A percentile compares a stretch with the other conserved stretches of the same genome.
Evolutionary conservation across 2,113 vertebrate species (phyloP).

Genomic region (Amphilophus citrinellus): DNA sequence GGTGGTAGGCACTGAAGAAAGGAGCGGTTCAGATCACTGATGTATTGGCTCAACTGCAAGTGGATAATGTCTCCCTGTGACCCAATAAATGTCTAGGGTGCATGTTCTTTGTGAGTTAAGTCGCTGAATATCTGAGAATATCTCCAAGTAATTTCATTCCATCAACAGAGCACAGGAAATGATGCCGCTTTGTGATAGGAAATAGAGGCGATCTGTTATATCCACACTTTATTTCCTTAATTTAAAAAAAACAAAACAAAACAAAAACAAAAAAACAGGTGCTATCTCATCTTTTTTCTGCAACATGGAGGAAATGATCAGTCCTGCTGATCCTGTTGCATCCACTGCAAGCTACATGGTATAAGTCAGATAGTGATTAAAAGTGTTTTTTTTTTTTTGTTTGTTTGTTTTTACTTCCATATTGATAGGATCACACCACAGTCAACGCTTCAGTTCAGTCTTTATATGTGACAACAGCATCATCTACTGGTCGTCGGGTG

Average conservation of each 20-base stretch:
- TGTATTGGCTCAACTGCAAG: slow-evolving; percentile 52
- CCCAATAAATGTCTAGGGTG: slow-evolving; percentile 51
- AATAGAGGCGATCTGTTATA: slow-evolving; percentile 54
- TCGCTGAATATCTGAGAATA: slow-evolving; percentile 26
- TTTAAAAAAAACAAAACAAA: background rate
- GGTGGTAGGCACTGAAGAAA: background rate
- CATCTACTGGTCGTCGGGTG: slow-evolving; percentile 53
- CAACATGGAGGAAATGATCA: background rate
- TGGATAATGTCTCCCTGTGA: slow-evolving; percentile 47
- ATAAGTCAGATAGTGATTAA: slow-evolving; percentile 32
- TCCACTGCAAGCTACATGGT: slow-evolving; percentile 14
- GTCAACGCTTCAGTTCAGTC: background rate
- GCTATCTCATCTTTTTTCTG: slow-evolving; percentile 19
- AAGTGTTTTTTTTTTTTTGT: background rate
- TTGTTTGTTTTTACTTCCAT: background rate
- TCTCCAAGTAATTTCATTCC: slow-evolving; percentile 56
- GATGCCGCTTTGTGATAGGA: slow-evolving; percentile 31
- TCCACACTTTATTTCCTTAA: slow-evolving; percentile 52
- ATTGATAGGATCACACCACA: background rate
- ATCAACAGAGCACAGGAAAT: slow-evolving; percentile 57
- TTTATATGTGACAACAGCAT: slow-evolving; percentile 51
- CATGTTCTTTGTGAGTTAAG: slow-evolving; percentile 38
- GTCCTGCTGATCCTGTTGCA: slow-evolving; percentile 13
- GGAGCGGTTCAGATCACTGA: slow-evolving; percentile 42
- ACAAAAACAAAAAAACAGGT: background rate